Evolutionary conservation across 1,140 invertebrate species (phyloP).

Genomic region (Polyergus mexicanus): DNA sequence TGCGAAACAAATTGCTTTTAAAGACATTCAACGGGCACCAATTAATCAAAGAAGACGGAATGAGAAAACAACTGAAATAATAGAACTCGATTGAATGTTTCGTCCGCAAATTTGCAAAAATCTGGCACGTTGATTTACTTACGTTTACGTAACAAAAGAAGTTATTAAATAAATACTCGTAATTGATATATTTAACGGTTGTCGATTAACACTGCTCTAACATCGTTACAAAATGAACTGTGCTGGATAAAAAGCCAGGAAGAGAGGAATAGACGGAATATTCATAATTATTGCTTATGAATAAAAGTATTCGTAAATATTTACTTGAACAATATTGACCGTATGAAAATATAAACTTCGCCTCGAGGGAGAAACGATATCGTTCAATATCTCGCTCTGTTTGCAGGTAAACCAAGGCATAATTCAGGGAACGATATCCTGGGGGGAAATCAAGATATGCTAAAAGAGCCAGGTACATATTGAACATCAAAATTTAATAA

Average conservation of each 20-base stretch:
- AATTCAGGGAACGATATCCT: constrained; percentile 83
- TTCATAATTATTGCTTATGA: constrained; percentile 43
- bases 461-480: constrained; percentile 83
- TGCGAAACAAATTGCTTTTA: constrained; percentile 52
- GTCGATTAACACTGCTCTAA: background rate
- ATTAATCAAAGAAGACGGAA: constrained; percentile 50
- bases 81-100: constrained; percentile 12
- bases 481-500: constrained; percentile 48
- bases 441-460: constrained; percentile 84
- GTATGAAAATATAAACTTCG: constrained; percentile 39
- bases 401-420: constrained; percentile 83
- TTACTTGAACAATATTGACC: constrained; percentile 33
- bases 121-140: background rate
- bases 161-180: constrained; percentile 17
- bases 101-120: background rate
- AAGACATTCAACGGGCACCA: constrained; percentile 52
- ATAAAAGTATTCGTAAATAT: constrained; percentile 43
- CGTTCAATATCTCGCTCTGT: constrained; percentile 48
- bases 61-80: constrained; percentile 15
- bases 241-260: background rate
- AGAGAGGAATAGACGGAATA: background rate
- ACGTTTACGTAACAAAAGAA: constrained; percentile 33
- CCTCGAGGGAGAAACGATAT: constrained; percentile 3
- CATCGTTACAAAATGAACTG: background rate
- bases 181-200: constrained; percentile 5